Percentiles rank a stretch among this genome's conserved stretches.
These are phyloP conservation scores for Rhingia rostrata DNA, from an alignment of 2,888 invertebrate genomes.

Conservation along the genomic window DNA sequence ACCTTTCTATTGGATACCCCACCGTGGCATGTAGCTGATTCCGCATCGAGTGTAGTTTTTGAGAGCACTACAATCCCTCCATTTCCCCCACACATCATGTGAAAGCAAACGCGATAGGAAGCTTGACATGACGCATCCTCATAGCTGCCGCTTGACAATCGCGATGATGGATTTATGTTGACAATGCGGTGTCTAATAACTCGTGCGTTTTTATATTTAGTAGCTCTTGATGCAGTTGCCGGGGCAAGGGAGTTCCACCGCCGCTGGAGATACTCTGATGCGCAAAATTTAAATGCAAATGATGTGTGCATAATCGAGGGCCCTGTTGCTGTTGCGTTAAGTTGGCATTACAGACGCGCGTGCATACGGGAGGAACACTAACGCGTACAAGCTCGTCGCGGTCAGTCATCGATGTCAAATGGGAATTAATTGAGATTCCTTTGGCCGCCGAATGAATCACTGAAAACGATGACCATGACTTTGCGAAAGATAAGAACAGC, in stretches of 20 bases:
- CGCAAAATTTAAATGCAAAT: constrained; percentile 67
- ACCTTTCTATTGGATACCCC: constrained; percentile 10
- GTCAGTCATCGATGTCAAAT: constrained; percentile 67
- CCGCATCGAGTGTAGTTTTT: constrained; percentile 30
- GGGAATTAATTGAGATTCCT: constrained; percentile 63
- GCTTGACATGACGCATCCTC: constrained; percentile 28
- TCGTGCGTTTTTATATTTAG: constrained; percentile 64
- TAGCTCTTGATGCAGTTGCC: constrained; percentile 14
- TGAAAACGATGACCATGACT: constrained; percentile 35
- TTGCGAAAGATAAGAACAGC: constrained; percentile 29
- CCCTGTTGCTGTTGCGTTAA: constrained; percentile 37
- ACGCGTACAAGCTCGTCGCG: constrained; percentile 35
- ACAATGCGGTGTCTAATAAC: constrained; percentile 72
- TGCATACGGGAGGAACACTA: constrained; percentile 21
- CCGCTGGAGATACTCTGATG: constrained; percentile 3
- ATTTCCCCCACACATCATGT: background rate
- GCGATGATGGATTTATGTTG: constrained; percentile 71
- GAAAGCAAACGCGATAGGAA: constrained; percentile 32
- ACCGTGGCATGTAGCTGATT: background rate
- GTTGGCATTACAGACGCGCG: constrained; percentile 19
- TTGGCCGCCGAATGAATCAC: constrained; percentile 28
- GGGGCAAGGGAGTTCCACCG: background rate
- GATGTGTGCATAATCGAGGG: constrained; percentile 42
- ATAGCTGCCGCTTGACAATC: constrained; percentile 29
- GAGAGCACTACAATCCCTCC: background rate